Evolutionary conservation across 2,797 vertebrate genomes (phyloP), one percentile per base, ranked within the genome.

Genomic region (Alcedo atthis): DNA sequence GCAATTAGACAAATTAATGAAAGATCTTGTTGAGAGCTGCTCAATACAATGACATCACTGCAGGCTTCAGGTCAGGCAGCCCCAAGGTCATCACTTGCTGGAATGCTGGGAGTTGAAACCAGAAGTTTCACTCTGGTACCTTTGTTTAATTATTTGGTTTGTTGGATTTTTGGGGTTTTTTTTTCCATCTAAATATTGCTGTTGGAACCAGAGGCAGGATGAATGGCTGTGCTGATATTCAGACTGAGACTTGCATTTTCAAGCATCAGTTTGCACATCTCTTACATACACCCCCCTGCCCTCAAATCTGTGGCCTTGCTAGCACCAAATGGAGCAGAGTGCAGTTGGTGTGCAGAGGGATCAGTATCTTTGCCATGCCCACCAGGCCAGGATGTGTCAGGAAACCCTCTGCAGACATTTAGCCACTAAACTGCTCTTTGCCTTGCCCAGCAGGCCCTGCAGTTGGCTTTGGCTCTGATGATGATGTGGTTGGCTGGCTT

Each of bases 1-100:
- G 92, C 94, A 95, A 94, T 95, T 96, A 94, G 88, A 67, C 75
- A 89, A 96, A 95, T 90, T 93, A 94, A 94, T 85, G 92, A 94
- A 95, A 93, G 84, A 85, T 74, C 68, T 93, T 93, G 54, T 90
- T 84, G 84, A 95, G 84, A 90, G 78, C 81, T 89, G 48, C 14
- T 94, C 90, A 80, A 59, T 82, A 30, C 49, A 42, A 54, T 70
- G 88, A 74, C 59, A 81, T 84, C 90, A 94, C 61, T 37, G 26
- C 71, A 87, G 88, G 84, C 86, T 93, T 68, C 78, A 57, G 75
- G 48, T 69, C 87, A 85, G 76, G 12, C 89, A 78, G 75, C 74
- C 33, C 37, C 51, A 16, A 24, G 81, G 85, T 59, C 70, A 57
- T 28, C 48, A 45, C 32, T 70, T 70, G 63, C 67, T 78, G 70